Base-by-base conservation (phyloP, 2,888 invertebrate genomes). In the Callimorpha dominula region DNA sequence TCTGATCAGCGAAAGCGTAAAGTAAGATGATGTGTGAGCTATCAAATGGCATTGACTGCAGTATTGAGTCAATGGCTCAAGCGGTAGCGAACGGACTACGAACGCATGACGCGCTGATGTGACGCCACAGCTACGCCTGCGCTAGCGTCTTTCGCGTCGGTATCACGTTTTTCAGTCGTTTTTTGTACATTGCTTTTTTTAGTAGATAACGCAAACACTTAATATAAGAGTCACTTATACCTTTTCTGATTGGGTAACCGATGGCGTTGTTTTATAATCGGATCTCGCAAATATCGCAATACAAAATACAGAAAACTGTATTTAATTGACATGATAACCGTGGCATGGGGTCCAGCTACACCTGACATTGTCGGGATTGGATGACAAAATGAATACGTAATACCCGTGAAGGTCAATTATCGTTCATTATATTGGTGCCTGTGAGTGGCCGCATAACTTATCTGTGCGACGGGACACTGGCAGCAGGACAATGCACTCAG, bases 401-500 rank as follows among this genome's bases (percentile, higher is more conserved):
- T 68, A 69, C 46, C 43, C 68, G 50, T 50, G 72, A 77, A 70
- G 63, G 68, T 80, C 79, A 80, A 81, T 78, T 75, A 83, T 75
- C 46, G 74, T 77, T 75, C 75, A 72, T 68, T 68, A 74, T 46
- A 71, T 71, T 65, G 71, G 74, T 79, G 81, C 79, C 75, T 80
- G 79, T 78, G 78, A 83, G 85, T 83, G 81, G 82, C 81, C 76
- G 74, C 79, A 79, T 81, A 78, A 78, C 78, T 88, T 90, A 89
- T 89, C 86, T 83, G 79, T 78, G 20, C 12, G 81, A 82, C 82
- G 85, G 88, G 87, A 87, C 86, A 83, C 77, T 80, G 31, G 46
- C 68, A 79, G 80, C 83, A 88, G 91, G 90, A 92, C 89, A 91
- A 90, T 91, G 91, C 89, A 90, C 90, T 89, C 87, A 84, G 84